A percentile compares a stretch with the other conserved stretches of the same genome.
Conservation (phyloP, 2,113 vertebrate species). For the Ictalurus furcatus region DNA sequence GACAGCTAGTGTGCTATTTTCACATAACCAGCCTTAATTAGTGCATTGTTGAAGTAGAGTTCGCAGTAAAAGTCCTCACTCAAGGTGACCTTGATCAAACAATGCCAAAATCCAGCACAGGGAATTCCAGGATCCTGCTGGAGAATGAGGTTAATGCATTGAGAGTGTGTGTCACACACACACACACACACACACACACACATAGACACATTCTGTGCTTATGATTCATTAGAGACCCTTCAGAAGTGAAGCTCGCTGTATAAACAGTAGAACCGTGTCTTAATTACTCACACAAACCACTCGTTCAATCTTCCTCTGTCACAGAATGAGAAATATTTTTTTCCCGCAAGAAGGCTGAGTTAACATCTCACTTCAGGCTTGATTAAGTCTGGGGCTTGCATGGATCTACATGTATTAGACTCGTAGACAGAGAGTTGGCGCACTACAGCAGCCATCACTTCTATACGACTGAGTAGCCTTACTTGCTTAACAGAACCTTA, state of each 20-base stretch:
- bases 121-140: constrained; percentile 25
- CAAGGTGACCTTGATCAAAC: constrained; percentile 36
- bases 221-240: constrained; percentile 12
- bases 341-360: not conserved
- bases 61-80: not conserved
- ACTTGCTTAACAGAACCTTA: not conserved
- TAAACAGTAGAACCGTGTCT: not conserved
- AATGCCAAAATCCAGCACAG: not conserved
- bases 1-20: not conserved
- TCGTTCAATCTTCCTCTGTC: not conserved
- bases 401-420: not conserved
- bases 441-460: not conserved
- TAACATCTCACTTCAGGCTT: not conserved
- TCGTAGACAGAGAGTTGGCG: not conserved
- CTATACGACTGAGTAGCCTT: not conserved
- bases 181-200: constrained; percentile 10
- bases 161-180: constrained; percentile 7
- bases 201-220: not conserved
- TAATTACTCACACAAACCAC: not conserved
- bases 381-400: not conserved
- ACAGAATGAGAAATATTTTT: not conserved
- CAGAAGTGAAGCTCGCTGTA: not conserved
- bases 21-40: constrained; percentile 18
- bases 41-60: not conserved
- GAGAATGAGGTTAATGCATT: constrained; percentile 6